Base-by-base conservation (phyloP, 1,140 invertebrate genomes). In the Physella acuta region DNA sequence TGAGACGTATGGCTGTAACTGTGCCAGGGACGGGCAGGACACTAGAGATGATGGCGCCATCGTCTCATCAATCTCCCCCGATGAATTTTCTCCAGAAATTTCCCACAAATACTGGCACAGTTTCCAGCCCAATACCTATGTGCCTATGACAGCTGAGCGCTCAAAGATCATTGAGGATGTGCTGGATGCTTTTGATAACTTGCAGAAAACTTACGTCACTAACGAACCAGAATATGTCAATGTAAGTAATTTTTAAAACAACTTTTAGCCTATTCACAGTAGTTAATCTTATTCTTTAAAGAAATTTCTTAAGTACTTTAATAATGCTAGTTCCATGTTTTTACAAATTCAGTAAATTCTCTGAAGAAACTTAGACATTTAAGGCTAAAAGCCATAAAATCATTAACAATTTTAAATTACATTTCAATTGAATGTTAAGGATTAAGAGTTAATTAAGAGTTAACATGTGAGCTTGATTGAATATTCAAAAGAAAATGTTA, bases 41-140 rank as follows among this genome's bases (percentile, higher is more conserved):
- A 26, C 33, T 17, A 53, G 11, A 24, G 53, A 56, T 16, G 64
- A 66, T 24, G 20, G n/a, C 30, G 26, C 52, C 36, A 39, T 66
- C 8, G 5, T 24, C 24, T 30, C 51, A 30, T 3, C 24, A 5
- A 44, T 68, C 37, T 68, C 66, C 5, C 36, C 66, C 26, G 66
- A 59, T 55, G 66, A 58, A 14, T 68, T 59, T 39, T 4, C 26
- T 0, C 66, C 66, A n/a, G 66, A 68, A n/a, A n/a, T 68, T n/a
- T 68, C 56, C 11, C 66, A 68, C 28, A 39, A 24, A 16, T 68
- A 59, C 39, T 68, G 66, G 66, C 66, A 68, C n/a, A 26, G 20
- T n/a, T 24, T 33, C 3, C 33, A 17, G 16, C 39, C 39, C 39
- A n/a, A n/a, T n/a, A n/a, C n/a, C n/a, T 37, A 4, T 55, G 33